phyloP scores from a whole-genome alignment of 2,797 vertebrate genomes.

The Ibycter americanus region DNA sequence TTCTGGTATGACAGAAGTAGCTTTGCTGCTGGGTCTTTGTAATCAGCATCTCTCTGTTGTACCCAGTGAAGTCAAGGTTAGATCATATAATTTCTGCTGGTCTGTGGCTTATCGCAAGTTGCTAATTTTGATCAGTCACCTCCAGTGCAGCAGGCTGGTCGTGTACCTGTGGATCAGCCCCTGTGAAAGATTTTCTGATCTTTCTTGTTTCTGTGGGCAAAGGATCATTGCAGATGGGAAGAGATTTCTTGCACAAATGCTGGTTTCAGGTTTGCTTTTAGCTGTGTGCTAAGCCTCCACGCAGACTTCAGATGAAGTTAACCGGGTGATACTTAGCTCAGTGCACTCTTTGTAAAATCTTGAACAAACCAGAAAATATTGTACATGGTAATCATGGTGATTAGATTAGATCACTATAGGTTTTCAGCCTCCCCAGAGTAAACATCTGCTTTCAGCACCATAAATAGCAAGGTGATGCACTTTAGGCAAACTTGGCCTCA shows the following conservation, averaged over 20 bases:
- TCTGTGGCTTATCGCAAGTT: background rate
- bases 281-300: background rate
- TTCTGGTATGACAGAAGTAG: background rate
- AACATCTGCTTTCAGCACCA: constrained; percentile 38
- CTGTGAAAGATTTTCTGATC: background rate
- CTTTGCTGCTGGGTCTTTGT: background rate
- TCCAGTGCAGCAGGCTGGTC: background rate
- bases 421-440: constrained; percentile 13
- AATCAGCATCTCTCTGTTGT: background rate
- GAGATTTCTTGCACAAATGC: background rate
- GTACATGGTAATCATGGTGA: background rate
- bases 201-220: background rate
- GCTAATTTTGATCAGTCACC: background rate
- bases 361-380: constrained; percentile 1
- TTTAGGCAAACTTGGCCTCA: background rate
- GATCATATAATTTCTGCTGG: background rate
- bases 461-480: constrained; percentile 26
- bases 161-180: background rate
- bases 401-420: constrained; percentile 35
- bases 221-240: background rate
- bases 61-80: background rate
- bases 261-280: background rate
- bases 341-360: constrained; percentile 28
- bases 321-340: background rate
- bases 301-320: background rate